phyloP scores from a whole-genome alignment of 2,113 vertebrate species.

The Anolis carolinensis region DNA sequence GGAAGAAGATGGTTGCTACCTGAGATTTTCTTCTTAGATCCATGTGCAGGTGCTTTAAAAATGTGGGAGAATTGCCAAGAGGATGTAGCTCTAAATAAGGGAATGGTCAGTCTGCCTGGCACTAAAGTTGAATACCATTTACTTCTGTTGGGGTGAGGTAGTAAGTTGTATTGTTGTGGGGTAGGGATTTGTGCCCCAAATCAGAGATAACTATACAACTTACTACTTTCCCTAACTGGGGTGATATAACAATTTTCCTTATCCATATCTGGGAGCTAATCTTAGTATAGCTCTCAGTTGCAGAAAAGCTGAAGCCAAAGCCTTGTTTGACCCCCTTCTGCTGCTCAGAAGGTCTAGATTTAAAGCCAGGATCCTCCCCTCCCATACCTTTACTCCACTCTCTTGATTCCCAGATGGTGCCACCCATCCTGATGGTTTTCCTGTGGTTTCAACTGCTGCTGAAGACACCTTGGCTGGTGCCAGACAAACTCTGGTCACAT shows the following conservation, averaged over 20 bases:
- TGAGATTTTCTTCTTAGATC: neutral
- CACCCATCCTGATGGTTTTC: conserved; percentile 85
- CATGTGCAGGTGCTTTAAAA: neutral
- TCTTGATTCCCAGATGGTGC: conserved; percentile 72
- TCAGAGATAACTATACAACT: conserved; percentile 96
- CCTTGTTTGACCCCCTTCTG: neutral
- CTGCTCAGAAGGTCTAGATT: neutral
- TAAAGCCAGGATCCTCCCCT: conserved; percentile 24
- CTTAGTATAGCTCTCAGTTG: neutral
- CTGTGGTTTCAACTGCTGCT: conserved; percentile 85
- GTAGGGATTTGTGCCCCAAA: conserved; percentile 84
- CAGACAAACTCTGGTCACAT: conserved; percentile 80
- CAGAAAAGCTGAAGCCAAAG: neutral
- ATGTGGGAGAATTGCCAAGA: neutral
- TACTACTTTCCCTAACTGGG: conserved; percentile 88
- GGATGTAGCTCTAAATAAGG: neutral
- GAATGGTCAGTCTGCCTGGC: neutral
- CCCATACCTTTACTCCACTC: conserved; percentile 20
- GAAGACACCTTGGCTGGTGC: conserved; percentile 84
- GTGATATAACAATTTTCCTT: neutral
- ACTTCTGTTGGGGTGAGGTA: conserved; percentile 87
- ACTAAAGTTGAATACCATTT: neutral
- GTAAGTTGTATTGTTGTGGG: conserved; percentile 98
- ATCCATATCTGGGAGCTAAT: neutral
- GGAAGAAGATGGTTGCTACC: too few relatives aligned